Conservation (phyloP, 2,113 vertebrate species). For the Recurvirostra avosetta region DNA sequence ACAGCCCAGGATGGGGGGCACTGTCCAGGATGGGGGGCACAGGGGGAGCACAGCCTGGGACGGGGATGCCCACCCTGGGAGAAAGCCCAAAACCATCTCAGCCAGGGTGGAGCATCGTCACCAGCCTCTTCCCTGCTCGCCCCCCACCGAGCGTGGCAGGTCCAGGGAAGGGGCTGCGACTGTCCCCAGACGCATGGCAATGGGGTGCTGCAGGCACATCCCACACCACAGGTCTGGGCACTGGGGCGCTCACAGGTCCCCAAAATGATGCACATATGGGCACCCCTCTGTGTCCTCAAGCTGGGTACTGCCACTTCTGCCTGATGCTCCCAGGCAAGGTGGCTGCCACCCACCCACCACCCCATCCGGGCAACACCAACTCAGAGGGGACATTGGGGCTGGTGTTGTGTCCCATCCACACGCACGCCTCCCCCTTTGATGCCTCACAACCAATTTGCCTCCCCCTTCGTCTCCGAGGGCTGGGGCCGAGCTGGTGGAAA, state of each 20-base stretch:
- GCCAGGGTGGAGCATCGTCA: neutral
- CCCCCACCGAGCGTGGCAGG: neutral
- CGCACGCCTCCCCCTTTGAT: rapidly evolving
- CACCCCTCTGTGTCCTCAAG: neutral
- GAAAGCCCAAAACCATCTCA: neutral
- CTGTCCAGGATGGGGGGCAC: neutral
- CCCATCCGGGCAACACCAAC: neutral
- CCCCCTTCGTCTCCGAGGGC: neutral
- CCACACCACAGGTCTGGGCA: neutral
- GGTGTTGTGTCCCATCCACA: no score
- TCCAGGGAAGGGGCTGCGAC: neutral
- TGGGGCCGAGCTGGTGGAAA: neutral
- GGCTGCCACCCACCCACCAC: neutral
- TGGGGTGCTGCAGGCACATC: neutral
- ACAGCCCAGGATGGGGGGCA: neutral
- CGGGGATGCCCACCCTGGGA: neutral
- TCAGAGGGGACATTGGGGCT: neutral
- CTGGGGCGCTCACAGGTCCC: neutral
- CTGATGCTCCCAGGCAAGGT: neutral
- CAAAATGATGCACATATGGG: rapidly evolving
- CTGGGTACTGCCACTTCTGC: neutral
- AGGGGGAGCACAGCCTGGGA: neutral
- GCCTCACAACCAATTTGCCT: neutral
- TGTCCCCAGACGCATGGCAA: neutral
- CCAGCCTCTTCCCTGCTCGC: rapidly evolving